Percentiles rank a stretch among this genome's conserved stretches.
These are phyloP conservation scores for Andricus curvator DNA, from an alignment of 2,888 invertebrate genomes.

Conservation along the genomic window DNA sequence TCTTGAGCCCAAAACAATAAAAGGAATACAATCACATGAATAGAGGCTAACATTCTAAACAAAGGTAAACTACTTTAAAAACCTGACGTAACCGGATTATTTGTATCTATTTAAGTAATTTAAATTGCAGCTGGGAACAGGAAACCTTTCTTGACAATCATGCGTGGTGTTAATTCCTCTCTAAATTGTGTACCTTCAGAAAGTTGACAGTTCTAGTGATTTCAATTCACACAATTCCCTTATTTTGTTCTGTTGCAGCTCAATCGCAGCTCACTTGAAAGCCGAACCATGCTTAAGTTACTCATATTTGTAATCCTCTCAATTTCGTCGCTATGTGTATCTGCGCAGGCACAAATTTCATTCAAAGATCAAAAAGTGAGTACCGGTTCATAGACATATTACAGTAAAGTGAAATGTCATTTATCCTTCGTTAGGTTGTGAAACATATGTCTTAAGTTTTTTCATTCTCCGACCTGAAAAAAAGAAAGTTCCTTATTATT, in stretches of 20 bases:
- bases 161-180: neutral
- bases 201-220: neutral
- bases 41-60: neutral
- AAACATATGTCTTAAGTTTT: neutral
- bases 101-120: neutral
- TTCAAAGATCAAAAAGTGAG: slow-evolving; percentile 28
- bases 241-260: neutral
- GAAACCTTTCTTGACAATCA: neutral
- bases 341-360: slow-evolving; percentile 1
- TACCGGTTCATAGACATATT: neutral
- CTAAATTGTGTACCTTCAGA: neutral
- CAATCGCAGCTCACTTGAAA: neutral
- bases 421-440: neutral
- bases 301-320: slow-evolving; percentile 5
- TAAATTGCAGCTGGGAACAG: neutral
- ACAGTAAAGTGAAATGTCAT: neutral
- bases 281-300: neutral
- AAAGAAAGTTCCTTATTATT: neutral
- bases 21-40: neutral
- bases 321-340: neutral
- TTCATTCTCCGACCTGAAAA: neutral
- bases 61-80: neutral
- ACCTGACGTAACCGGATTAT: neutral
- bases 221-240: neutral
- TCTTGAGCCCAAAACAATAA: neutral